Base-by-base conservation (phyloP, 2,888 invertebrate species). In the Heteromurus nitidus region DNA sequence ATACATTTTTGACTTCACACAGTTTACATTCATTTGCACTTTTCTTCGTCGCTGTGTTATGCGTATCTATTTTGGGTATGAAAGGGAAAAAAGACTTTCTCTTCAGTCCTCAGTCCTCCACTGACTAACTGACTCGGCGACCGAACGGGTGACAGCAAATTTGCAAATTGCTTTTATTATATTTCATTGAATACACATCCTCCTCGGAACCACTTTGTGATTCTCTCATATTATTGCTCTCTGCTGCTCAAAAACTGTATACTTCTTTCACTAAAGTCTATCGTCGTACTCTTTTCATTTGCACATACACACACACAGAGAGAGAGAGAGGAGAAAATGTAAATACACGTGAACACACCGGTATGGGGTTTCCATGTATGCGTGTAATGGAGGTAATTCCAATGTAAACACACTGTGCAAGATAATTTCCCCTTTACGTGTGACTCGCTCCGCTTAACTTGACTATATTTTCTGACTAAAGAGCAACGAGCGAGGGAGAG, bases 81-180 rank as follows among this genome's bases (percentile, higher is more conserved):
- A n/a, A n/a, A n/a, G n/a, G n/a, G n/a, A n/a, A n/a, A n/a, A n/a
- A n/a, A n/a, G 18, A 50, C 7, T 50, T 50, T n/a, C 11, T 50
- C 5, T n/a, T 11, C 50, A 26, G 50, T 50, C 5, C 50, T 11
- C 50, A 26, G 18, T 65, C 26, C 16, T 28, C 13, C 20, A 30
- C 24, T 18, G 28, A 30, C 31, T 31, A 31, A 30, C 28, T 24
- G 44, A 42, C 47, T 60, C 31, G 31, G 13, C 11, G n/a, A 24
- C 36, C 20, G 30, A 62, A n/a, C 18, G 50, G 65, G 68, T 68
- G 58, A 44, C 58, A 67, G 44, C 68, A 67, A n/a, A 76, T 76
- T 76, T 76, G 68, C 76, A 76, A 76, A 76, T 76, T 67, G 76
- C 76, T 76, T 68, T 76, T 76, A 53, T 62, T 73, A 62, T 30